Percentiles rank a stretch among this genome's conserved stretches.
Evolutionary conservation across 2,113 vertebrate genomes (phyloP).

Genomic region (Phodopus roborovskii): DNA sequence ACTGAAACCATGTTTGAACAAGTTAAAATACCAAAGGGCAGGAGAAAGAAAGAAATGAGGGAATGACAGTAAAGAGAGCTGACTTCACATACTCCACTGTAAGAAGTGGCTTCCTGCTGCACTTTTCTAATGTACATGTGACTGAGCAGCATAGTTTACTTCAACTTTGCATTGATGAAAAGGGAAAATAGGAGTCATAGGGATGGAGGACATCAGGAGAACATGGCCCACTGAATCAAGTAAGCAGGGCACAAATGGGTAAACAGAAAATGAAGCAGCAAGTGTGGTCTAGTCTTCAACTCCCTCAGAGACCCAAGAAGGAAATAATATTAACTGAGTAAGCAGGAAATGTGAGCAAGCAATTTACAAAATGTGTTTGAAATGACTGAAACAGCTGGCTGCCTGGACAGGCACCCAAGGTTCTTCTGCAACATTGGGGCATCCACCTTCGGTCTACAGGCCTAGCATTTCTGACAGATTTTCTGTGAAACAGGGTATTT

Average conservation of each 20-base stretch:
- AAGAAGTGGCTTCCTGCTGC: background rate
- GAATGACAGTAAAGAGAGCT: background rate
- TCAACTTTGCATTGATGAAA: background rate
- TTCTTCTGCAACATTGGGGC: no score
- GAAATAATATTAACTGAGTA: no score
- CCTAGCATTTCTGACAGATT: no score
- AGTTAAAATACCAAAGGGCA: background rate
- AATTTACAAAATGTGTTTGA: no score
- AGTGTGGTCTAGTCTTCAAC: no score
- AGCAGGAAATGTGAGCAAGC: no score
- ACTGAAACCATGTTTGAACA: background rate
- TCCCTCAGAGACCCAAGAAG: no score
- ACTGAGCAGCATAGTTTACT: background rate
- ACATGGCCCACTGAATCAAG: background rate
- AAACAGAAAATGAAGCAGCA: background rate
- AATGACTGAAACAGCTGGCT: no score
- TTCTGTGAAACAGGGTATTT: no score
- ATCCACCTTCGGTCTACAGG: no score
- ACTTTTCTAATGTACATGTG: background rate
- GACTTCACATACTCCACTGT: background rate
- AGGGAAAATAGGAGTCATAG: background rate
- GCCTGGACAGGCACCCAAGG: no score
- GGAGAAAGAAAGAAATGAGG: background rate
- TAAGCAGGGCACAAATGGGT: background rate
- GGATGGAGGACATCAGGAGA: background rate